Percentiles rank a stretch among this genome's conserved stretches.
Conservation (phyloP, 1,140 invertebrate species). For the Neuroterus valhalla region DNA sequence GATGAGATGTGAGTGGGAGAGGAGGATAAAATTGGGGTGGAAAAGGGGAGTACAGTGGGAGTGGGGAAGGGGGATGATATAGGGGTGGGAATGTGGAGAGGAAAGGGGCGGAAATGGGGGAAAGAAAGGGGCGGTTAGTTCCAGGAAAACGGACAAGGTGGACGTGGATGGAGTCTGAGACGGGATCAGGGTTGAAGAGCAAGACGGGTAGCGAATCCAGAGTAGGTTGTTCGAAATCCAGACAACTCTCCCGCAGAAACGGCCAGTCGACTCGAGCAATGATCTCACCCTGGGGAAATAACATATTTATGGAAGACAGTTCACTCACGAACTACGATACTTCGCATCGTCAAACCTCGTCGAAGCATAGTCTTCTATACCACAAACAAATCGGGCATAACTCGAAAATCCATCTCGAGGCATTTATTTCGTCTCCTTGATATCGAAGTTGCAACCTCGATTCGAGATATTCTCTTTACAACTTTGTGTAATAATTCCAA, state of each 20-base stretch:
- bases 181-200: background rate
- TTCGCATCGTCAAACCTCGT: slow-evolving; percentile 14
- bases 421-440: background rate
- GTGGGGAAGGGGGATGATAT: no score
- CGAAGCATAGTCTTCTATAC: background rate
- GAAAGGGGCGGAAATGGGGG: no score
- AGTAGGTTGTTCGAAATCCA: slow-evolving; percentile 15
- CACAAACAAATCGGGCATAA: slow-evolving; percentile 4
- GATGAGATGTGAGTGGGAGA: background rate
- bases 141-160: slow-evolving; percentile 7
- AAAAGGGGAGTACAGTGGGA: no score
- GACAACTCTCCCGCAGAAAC: slow-evolving; percentile 28
- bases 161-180: background rate
- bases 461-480: slow-evolving; percentile 9
- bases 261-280: slow-evolving; percentile 17
- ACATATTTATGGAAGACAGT: slow-evolving; percentile 29
- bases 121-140: background rate
- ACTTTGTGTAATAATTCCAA: slow-evolving; percentile 26
- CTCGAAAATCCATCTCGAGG: background rate
- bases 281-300: slow-evolving; percentile 24
- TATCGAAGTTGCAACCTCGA: slow-evolving; percentile 2
- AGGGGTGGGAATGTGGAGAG: no score
- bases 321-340: slow-evolving; percentile 24
- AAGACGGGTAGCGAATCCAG: slow-evolving; percentile 11
- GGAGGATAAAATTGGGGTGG: background rate